Conservation (phyloP, 2,888 invertebrate species). For the Subacronicta megacephala region DNA sequence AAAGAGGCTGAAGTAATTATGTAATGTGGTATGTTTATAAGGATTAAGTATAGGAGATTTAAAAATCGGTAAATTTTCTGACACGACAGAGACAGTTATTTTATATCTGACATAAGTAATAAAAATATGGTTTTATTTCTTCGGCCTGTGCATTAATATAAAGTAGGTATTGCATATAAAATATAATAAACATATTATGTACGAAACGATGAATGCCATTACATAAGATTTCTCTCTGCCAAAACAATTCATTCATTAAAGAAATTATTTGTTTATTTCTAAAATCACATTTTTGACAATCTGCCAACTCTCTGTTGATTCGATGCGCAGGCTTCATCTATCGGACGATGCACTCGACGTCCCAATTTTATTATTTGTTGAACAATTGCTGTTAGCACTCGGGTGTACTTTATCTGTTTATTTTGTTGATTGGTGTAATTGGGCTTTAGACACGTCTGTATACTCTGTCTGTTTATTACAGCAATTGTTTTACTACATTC, state of each 20-base stretch:
- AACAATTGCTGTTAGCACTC: slow-evolving; percentile 35
- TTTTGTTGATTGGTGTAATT: slow-evolving; percentile 42
- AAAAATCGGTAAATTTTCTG: no score
- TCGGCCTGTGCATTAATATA: slow-evolving; percentile 10
- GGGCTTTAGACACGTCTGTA: slow-evolving; percentile 14
- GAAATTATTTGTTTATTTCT: slow-evolving; percentile 61
- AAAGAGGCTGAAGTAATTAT: no score
- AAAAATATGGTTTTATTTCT: no score
- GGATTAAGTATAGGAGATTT: no score
- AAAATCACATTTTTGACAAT: slow-evolving; percentile 59
- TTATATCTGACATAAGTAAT: no score
- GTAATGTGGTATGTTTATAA: no score
- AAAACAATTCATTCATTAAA: slow-evolving; percentile 52
- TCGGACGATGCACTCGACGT: slow-evolving; percentile 71
- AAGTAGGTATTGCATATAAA: background rate
- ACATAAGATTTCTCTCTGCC: slow-evolving; percentile 42
- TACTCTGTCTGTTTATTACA: slow-evolving; percentile 17
- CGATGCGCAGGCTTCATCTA: slow-evolving; percentile 56
- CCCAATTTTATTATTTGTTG: slow-evolving; percentile 63
- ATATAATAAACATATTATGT: background rate
- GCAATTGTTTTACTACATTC: slow-evolving; percentile 19
- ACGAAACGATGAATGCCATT: slow-evolving; percentile 33
- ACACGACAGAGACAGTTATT: no score
- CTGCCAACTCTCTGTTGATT: slow-evolving; percentile 59
- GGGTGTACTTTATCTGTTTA: slow-evolving; percentile 48